These are phyloP conservation scores for Papilio machaon DNA, from an alignment of 1,140 invertebrate genomes.

Conservation along the genomic window DNA sequence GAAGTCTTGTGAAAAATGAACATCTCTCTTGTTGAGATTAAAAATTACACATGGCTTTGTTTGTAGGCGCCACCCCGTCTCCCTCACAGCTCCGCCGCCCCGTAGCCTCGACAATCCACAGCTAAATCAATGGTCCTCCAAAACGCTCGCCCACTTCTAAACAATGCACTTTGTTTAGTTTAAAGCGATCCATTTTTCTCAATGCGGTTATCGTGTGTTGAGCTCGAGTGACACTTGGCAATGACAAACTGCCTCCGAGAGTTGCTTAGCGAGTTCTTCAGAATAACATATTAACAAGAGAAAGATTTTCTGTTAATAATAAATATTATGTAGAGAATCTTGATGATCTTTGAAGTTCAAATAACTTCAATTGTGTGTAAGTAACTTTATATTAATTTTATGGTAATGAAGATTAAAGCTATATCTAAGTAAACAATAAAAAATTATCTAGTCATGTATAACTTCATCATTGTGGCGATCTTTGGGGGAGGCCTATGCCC, in stretches of 20 bases:
- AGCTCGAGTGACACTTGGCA: background rate
- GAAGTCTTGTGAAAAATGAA: conserved; percentile 67
- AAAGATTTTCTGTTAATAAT: no score
- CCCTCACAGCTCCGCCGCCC: background rate
- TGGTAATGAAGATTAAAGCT: no score
- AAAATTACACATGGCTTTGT: conserved; percentile 71
- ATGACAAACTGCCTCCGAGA: background rate
- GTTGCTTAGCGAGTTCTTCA: background rate
- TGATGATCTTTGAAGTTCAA: no score
- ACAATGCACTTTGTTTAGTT: conserved; percentile 28
- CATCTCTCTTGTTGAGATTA: conserved; percentile 70
- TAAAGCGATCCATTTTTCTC: conserved; percentile 22
- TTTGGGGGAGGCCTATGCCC: no score
- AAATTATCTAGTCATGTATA: no score
- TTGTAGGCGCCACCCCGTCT: conserved; percentile 35
- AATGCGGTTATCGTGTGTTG: conserved; percentile 13
- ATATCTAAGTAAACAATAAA: no score
- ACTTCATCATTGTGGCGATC: no score
- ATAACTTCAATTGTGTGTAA: no score
- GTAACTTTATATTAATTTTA: no score
- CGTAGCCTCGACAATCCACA: background rate
- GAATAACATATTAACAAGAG: background rate
- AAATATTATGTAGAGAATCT: no score
- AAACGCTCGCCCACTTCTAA: background rate
- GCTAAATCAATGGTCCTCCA: conserved; percentile 12